Percentiles rank a stretch among this genome's conserved stretches.
These are phyloP conservation scores for Montipora efflorescens DNA, from an alignment of 64 coral and sea anemone genomes.

Conservation along the genomic window DNA sequence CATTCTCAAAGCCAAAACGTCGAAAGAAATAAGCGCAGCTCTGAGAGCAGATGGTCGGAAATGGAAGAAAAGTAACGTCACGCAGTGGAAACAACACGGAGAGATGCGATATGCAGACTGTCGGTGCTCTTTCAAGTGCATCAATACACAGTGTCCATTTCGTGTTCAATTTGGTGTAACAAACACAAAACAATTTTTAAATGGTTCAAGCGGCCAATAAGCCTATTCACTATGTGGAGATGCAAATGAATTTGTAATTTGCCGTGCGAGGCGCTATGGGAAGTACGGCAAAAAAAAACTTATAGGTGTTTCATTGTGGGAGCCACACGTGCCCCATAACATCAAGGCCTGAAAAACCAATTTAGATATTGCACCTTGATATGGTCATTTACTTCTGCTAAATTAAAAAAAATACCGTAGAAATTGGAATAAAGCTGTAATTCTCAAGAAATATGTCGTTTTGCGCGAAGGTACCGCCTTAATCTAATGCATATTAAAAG, in stretches of 20 bases:
- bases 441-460: too few species aligned
- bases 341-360: conserved; percentile 19
- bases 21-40: not conserved
- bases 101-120: conserved; percentile 28
- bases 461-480: too few species aligned
- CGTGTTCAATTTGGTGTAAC: conserved; percentile 29
- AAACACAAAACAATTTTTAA: conserved; percentile 4
- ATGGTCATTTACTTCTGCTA: not conserved
- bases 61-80: conserved; percentile 48
- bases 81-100: conserved; percentile 24
- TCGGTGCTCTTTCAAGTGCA: conserved; percentile 8
- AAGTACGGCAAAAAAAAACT: not conserved
- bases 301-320: conserved; percentile 43
- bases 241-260: conserved; percentile 5
- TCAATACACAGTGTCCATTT: conserved; percentile 26
- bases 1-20: not conserved
- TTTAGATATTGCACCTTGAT: not conserved
- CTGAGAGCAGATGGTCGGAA: conserved; percentile 26
- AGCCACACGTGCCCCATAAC: conserved; percentile 34
- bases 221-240: conserved; percentile 33
- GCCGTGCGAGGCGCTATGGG: conserved; percentile 14
- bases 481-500: too few species aligned
- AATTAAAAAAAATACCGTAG: not conserved
- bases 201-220: not conserved
- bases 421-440: not conserved